phyloP scores from a whole-genome alignment of 2,888 invertebrate species.

The Cantharis lateralis region DNA sequence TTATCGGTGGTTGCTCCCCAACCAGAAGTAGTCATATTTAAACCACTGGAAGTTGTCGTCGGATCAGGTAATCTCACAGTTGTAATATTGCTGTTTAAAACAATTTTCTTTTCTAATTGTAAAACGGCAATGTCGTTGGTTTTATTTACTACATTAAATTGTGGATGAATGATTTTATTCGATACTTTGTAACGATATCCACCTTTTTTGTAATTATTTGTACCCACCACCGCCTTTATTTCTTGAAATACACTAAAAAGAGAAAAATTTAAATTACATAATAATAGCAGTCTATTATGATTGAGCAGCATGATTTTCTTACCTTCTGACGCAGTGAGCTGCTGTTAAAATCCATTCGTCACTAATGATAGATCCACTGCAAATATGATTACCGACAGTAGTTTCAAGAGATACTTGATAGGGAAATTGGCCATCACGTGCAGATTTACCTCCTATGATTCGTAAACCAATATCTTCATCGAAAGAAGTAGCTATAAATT shows the following conservation, averaged over 20 bases:
- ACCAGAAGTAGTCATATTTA: not conserved
- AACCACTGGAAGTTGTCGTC: not conserved
- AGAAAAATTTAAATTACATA: not conserved
- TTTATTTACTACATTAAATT: not conserved
- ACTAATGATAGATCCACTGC: constrained; percentile 58
- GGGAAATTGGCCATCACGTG: constrained; percentile 52
- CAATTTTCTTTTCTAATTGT: not conserved
- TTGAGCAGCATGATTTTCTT: constrained; percentile 14
- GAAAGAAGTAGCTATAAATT: not conserved
- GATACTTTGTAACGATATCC: not conserved
- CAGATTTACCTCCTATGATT: constrained; percentile 57
- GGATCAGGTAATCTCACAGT: not conserved
- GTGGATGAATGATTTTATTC: not conserved
- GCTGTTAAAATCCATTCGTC: constrained; percentile 54
- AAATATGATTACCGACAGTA: constrained; percentile 51
- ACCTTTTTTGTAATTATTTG: not conserved
- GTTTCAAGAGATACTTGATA: constrained; percentile 55
- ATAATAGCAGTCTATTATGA: no score
- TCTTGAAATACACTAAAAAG: not conserved
- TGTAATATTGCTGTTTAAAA: not conserved
- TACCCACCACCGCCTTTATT: not conserved
- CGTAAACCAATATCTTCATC: constrained; percentile 24
- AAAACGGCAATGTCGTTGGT: not conserved
- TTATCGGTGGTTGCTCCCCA: not conserved
- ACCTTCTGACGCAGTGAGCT: constrained; percentile 58